Conservation (phyloP, 2,797 vertebrate species). For the Sternarchorhynchus goeldii region DNA sequence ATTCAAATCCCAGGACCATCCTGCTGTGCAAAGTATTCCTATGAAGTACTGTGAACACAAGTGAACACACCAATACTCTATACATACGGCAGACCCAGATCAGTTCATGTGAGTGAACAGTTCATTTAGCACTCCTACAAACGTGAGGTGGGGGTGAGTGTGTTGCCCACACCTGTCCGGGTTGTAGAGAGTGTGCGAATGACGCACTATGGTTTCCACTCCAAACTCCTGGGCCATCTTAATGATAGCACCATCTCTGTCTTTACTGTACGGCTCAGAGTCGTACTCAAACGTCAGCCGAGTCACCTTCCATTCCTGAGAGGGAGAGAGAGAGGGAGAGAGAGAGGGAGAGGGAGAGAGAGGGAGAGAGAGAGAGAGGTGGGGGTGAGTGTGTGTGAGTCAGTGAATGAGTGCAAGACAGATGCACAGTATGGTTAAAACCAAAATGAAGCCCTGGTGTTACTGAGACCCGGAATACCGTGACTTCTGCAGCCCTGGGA, state of each 20-base stretch:
- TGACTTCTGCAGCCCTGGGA: neutral
- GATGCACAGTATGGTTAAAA: too few relatives aligned
- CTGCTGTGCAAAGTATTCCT: too few relatives aligned
- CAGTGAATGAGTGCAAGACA: too few relatives aligned
- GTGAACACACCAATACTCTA: too few relatives aligned
- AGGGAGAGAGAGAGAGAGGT: neutral
- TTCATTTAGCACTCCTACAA: too few relatives aligned
- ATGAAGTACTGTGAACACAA: too few relatives aligned
- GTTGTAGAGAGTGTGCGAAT: conserved; percentile 93
- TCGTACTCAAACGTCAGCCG: conserved; percentile 93
- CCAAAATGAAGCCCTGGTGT: neutral
- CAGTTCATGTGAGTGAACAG: neutral
- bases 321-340: neutral
- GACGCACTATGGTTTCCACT: conserved; percentile 88
- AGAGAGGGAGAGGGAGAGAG: neutral
- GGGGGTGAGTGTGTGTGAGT: too few relatives aligned
- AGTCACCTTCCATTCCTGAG: conserved; percentile 92
- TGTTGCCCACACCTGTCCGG: conserved; percentile 81
- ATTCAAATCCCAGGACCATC: too few relatives aligned
- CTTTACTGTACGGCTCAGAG: conserved; percentile 94
- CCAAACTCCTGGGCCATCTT: conserved; percentile 95
- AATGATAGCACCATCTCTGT: conserved; percentile 90
- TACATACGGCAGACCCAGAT: neutral
- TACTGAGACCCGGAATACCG: neutral
- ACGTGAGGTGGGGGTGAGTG: neutral